Conservation (phyloP, 2,113 vertebrate genomes). For the Odontesthes bonariensis region DNA sequence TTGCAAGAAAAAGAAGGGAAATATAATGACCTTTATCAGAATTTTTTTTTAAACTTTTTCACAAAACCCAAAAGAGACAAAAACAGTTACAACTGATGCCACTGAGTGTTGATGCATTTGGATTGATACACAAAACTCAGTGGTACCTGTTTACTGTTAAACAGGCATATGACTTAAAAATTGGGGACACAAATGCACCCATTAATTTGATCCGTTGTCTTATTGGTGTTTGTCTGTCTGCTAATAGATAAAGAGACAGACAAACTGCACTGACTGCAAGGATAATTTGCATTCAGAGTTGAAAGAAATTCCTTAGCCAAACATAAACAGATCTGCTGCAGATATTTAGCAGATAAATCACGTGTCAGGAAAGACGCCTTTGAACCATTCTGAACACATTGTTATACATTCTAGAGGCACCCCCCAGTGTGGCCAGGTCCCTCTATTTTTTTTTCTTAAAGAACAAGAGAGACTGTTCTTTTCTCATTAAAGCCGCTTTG, state of each 20-base stretch:
- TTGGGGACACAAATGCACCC: background rate
- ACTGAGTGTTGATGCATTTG: background rate
- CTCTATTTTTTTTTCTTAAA: no score
- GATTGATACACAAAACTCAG: background rate
- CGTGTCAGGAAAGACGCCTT: slow-evolving; percentile 27
- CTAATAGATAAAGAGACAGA: background rate
- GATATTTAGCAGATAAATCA: slow-evolving; percentile 44
- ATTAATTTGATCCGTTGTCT: no score
- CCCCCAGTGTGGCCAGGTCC: no score
- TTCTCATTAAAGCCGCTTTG: slow-evolving; percentile 33
- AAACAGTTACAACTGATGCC: no score
- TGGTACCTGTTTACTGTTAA: background rate
- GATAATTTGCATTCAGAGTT: background rate
- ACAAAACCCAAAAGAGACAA: no score
- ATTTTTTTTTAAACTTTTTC: no score
- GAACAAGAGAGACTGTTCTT: background rate
- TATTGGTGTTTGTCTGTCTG: no score
- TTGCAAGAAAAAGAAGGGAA: no score
- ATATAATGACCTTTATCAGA: no score
- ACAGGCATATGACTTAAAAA: background rate
- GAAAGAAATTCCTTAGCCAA: slow-evolving; percentile 9
- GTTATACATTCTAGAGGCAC: no score
- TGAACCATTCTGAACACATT: background rate
- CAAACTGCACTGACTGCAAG: background rate
- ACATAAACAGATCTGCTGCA: slow-evolving; percentile 39